These are phyloP conservation scores for Leiothrix lutea DNA, from an alignment of 2,113 vertebrate genomes.

Conservation along the genomic window DNA sequence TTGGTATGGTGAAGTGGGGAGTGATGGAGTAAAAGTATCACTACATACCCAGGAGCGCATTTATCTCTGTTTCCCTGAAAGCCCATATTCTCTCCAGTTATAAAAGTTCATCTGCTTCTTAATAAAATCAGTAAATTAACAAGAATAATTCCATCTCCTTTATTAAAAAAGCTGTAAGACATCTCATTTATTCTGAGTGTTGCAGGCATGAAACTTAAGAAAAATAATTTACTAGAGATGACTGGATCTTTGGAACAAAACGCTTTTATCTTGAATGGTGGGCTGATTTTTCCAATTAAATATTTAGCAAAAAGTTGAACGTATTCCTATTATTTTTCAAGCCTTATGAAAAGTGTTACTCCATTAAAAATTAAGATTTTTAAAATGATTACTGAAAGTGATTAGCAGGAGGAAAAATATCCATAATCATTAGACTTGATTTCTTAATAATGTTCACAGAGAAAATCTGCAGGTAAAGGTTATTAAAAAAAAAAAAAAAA, in stretches of 20 bases:
- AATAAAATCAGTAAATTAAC: constrained; percentile 9
- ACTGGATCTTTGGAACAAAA: not conserved
- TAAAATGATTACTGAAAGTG: not conserved
- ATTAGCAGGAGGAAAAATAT: not conserved
- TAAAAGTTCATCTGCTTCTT: not conserved
- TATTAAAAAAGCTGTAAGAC: constrained; percentile 23
- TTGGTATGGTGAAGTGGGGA: not conserved
- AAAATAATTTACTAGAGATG: not conserved
- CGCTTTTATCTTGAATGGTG: not conserved
- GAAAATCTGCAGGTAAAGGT: not conserved
- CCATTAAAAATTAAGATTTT: not conserved
- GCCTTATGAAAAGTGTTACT: not conserved
- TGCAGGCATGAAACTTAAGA: not conserved
- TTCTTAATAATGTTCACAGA: not conserved
- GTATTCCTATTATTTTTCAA: not conserved
- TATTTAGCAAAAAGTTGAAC: not conserved
- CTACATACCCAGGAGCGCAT: not conserved
- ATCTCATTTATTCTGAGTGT: constrained; percentile 1
- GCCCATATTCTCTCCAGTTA: not conserved
- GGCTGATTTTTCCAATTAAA: constrained; percentile 1
- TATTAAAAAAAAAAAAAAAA: not conserved
- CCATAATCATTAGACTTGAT: not conserved
- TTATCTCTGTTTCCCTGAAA: not conserved
- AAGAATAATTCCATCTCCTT: constrained; percentile 16
- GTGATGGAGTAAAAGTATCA: not conserved